These are phyloP conservation scores for Lemur catta DNA, from an alignment of 2,797 vertebrate genomes.

Conservation along the genomic window DNA sequence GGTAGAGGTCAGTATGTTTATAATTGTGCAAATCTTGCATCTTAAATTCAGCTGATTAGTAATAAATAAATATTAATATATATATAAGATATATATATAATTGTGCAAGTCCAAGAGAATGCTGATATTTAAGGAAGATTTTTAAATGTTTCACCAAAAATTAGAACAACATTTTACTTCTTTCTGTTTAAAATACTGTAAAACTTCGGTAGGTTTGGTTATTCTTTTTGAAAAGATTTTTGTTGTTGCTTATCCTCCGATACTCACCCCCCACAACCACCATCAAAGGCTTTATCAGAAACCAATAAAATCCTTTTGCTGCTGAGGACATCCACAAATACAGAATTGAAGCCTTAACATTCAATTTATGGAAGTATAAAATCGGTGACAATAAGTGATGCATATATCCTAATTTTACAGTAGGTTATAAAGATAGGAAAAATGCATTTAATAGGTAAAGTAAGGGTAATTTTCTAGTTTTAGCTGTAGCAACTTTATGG, in stretches of 20 bases:
- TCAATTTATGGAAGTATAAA: slow-evolving; percentile 33
- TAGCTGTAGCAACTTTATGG: slow-evolving; percentile 12
- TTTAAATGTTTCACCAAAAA: neutral
- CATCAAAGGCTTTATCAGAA: slow-evolving; percentile 22
- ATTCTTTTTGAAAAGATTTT: slow-evolving; percentile 42
- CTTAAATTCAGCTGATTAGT: neutral
- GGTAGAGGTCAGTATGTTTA: neutral
- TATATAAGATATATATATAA: neutral
- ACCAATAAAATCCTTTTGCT: neutral
- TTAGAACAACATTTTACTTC: neutral
- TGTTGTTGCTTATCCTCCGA: neutral
- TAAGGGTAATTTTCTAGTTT: slow-evolving; percentile 20
- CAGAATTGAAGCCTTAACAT: neutral
- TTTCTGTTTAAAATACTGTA: slow-evolving; percentile 50
- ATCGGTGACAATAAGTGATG: neutral
- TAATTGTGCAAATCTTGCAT: neutral
- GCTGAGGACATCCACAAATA: neutral
- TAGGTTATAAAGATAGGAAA: slow-evolving; percentile 21
- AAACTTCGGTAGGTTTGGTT: neutral
- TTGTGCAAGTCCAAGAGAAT: slow-evolving; percentile 9
- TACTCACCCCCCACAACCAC: neutral
- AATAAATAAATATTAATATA: neutral
- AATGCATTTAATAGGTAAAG: neutral
- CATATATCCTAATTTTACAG: slow-evolving; percentile 12
- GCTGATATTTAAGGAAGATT: slow-evolving; percentile 19